Percentiles rank a stretch among this genome's conserved stretches.
These are phyloP conservation scores for Pseudopleuronectes americanus DNA, from an alignment of 2,797 vertebrate species.

Conservation along the genomic window DNA sequence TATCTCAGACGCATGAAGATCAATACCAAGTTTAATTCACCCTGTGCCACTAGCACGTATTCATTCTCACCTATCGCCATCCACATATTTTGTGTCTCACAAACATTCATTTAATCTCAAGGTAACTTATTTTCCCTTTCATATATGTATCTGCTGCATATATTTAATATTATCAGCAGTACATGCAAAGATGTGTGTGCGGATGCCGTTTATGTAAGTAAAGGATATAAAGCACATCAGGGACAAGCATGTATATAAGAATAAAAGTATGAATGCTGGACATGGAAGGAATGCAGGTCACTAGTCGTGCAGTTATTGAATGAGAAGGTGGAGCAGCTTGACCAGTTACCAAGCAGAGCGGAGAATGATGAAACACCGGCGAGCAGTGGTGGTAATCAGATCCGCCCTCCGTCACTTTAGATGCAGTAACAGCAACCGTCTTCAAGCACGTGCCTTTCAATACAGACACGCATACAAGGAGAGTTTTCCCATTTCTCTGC, in stretches of 20 bases:
- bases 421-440: not conserved
- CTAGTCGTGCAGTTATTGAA: not conserved
- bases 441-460: not conserved
- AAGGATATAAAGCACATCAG: not conserved
- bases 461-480: not conserved
- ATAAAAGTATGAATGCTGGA: not conserved
- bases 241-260: not conserved
- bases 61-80: not conserved
- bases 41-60: too few species aligned
- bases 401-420: not conserved
- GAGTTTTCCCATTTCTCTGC: not conserved
- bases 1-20: not conserved
- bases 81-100: not conserved
- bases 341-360: constrained; percentile 3
- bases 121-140: not conserved
- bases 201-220: not conserved
- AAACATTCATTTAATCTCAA: not conserved
- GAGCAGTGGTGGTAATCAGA: not conserved
- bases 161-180: not conserved
- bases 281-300: too few species aligned
- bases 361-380: not conserved
- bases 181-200: too few species aligned
- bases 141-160: not conserved
- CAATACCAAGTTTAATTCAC: not conserved
- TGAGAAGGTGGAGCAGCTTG: constrained; percentile 1